Evolutionary conservation across 2,888 invertebrate species (phyloP), one percentile per base, ranked within the genome.

Genomic region (Meteorus cinctellus): DNA sequence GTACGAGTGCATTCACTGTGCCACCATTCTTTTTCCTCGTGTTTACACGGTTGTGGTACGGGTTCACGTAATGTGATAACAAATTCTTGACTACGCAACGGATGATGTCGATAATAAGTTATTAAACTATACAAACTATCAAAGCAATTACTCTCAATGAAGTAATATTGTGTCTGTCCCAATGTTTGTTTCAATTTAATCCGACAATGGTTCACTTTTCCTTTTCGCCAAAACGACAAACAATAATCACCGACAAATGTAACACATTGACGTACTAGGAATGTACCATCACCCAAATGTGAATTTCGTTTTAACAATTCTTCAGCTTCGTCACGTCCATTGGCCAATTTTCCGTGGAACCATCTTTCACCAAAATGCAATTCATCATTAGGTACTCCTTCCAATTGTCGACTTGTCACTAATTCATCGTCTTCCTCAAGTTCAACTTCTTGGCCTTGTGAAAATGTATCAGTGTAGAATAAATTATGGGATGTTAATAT

Each of bases 231-330:
- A 90, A 98, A 98, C 0, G 98, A 98, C 34, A 98, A 91, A 79
- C 97, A 97, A 87, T 97, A 98, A 89, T 98, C 98, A 0, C 98
- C 98, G 0, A 98, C 96, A 90, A 98, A 98, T 0, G 98, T 98
- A 34, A 97, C 97, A 87, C 98, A 97, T 83, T 97, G 96, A 41
- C 98, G 92, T 0, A 98, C 98, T 36, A 98, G 91, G 88, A 98
- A 98, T 0, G 97, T 97, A 0, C 97, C 98, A 87, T 97, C 97
- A 0, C 97, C 97, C 4, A 97, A 91, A 87, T 95, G 92, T 0
- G 96, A 92, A 87, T 97, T 96, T 6, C 93, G 92, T 74, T 93
- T 92, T 12, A 98, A 89, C 45, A 96, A 85, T 80, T 91, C 91
- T 80, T 91, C 91, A 14, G 92, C 88, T 80, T 93, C 92, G 86